phyloP scores from a whole-genome alignment of 2,113 vertebrate genomes.

The Etheostoma spectabile region DNA sequence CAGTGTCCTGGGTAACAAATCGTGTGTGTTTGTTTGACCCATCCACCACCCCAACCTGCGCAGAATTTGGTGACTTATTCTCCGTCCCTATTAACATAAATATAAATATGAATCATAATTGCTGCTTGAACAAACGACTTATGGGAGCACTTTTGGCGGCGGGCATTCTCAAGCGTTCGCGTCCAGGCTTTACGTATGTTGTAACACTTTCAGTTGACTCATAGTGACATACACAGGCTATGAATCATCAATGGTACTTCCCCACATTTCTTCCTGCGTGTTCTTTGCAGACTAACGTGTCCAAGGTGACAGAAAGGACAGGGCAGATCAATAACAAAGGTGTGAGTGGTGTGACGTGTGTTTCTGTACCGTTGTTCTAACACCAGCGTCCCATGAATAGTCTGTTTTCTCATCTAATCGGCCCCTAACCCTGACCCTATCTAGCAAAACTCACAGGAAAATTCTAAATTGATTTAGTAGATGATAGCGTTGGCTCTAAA shows the following conservation, averaged over 20 bases:
- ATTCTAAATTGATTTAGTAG: not conserved
- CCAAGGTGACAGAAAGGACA: not conserved
- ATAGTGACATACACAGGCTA: not conserved
- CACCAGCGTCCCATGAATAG: not conserved
- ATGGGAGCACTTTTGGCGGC: no score
- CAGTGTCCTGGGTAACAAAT: no score
- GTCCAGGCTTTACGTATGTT: not conserved
- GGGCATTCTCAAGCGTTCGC: not conserved
- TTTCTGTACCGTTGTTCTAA: not conserved
- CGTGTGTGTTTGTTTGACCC: no score
- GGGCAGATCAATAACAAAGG: conserved; percentile 13
- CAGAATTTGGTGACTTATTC: no score
- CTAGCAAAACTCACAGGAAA: not conserved
- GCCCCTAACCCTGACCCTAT: no score
- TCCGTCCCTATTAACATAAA: no score
- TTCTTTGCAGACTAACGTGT: not conserved
- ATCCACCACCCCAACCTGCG: no score
- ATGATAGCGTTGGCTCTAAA: not conserved
- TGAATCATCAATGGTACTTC: conserved; percentile 36
- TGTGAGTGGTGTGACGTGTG: not conserved
- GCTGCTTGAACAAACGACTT: no score
- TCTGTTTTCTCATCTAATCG: not conserved
- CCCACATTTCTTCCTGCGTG: not conserved
- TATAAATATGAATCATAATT: no score
- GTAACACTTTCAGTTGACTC: conserved; percentile 26